phyloP scores from a whole-genome alignment of 2,113 vertebrate genomes.

The Bubalus kerabau region DNA sequence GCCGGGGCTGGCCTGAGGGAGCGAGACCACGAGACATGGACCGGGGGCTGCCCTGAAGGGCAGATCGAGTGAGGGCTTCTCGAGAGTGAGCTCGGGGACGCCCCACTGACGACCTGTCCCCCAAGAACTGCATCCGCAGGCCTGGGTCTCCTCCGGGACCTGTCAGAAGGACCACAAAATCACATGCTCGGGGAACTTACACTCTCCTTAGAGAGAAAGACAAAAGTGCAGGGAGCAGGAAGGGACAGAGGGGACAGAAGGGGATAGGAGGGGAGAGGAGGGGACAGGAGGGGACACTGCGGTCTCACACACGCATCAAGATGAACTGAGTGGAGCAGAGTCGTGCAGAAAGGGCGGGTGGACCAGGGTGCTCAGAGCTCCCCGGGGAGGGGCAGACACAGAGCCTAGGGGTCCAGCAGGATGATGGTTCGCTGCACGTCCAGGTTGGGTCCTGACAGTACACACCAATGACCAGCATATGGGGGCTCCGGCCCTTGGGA shows the following conservation, averaged over 20 bases:
- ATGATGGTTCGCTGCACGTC: fast-evolving
- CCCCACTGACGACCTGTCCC: not conserved
- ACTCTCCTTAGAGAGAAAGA: not conserved
- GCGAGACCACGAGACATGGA: fast-evolving
- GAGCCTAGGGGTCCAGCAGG: not conserved
- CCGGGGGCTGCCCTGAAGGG: fast-evolving
- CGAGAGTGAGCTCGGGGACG: not conserved
- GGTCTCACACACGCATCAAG: fast-evolving
- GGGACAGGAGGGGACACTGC: not conserved
- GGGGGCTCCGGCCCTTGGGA: not conserved
- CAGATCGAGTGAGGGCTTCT: not conserved
- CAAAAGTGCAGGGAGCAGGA: not conserved
- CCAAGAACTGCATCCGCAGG: not conserved
- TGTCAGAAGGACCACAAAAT: not conserved
- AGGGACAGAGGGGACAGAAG: not conserved
- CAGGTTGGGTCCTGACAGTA: too few relatives aligned
- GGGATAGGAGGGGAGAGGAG: too few relatives aligned
- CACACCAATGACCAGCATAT: not conserved
- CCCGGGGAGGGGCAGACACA: fast-evolving
- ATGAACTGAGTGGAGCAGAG: not conserved
- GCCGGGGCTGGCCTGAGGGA: fast-evolving
- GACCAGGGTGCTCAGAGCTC: not conserved
- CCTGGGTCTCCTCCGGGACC: not conserved
- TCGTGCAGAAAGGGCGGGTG: fast-evolving
- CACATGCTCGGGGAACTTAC: not conserved